These are phyloP conservation scores for Cheirogaleus medius DNA, from an alignment of 2,113 vertebrate genomes.

Conservation along the genomic window DNA sequence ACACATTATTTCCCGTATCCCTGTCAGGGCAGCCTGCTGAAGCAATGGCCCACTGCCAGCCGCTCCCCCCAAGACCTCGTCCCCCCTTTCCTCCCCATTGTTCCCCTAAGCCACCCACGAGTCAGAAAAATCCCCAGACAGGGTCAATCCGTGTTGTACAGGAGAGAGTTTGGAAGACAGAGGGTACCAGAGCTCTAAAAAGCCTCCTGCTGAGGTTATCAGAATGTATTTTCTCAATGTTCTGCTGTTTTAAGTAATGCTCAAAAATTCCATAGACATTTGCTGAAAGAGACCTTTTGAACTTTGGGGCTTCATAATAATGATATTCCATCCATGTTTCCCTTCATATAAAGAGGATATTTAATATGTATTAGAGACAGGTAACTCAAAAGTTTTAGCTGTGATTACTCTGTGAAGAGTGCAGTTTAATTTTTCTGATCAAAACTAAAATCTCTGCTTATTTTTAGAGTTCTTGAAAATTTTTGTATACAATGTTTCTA, in stretches of 20 bases:
- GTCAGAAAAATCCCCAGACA: neutral
- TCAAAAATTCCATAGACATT: neutral
- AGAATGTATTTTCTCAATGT: neutral
- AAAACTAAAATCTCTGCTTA: constrained; percentile 3
- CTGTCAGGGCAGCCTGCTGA: neutral
- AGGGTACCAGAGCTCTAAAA: neutral
- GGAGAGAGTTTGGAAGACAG: neutral
- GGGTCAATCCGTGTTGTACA: neutral
- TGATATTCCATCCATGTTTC: neutral
- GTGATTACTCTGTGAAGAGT: constrained; percentile 1
- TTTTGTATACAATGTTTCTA: neutral
- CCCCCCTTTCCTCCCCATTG: neutral
- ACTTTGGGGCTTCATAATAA: neutral
- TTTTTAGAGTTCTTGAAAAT: neutral
- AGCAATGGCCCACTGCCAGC: neutral
- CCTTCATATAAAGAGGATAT: neutral
- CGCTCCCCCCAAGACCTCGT: neutral
- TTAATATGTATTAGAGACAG: constrained; percentile 41
- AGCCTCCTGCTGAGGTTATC: neutral
- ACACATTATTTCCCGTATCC: neutral
- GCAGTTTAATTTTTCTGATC: neutral
- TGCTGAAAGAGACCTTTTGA: neutral
- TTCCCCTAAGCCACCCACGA: neutral
- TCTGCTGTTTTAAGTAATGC: neutral
- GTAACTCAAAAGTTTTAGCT: constrained; percentile 21